phyloP scores from a whole-genome alignment of 2,113 vertebrate species.

The Lepisosteus oculatus region DNA sequence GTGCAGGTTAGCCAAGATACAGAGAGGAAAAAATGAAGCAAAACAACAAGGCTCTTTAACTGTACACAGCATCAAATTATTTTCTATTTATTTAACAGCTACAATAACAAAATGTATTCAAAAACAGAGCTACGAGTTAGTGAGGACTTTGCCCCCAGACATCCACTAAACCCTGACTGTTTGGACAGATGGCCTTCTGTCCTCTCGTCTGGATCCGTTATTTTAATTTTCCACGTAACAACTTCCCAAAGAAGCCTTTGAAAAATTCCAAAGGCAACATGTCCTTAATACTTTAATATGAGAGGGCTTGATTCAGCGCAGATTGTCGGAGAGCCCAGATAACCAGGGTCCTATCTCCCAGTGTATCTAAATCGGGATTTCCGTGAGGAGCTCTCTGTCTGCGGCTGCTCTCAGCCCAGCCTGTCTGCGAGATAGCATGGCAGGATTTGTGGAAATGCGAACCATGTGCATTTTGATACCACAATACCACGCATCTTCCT shows the following conservation, averaged over 20 bases:
- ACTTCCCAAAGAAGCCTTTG: conserved; percentile 64
- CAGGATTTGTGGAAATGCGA: conserved; percentile 62
- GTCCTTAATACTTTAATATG: conserved; percentile 67
- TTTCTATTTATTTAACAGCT: conserved; percentile 23
- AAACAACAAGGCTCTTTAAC: not conserved
- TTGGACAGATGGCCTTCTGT: conserved; percentile 62
- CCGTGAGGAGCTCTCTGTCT: conserved; percentile 55
- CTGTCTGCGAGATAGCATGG: conserved; percentile 47
- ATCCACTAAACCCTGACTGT: conserved; percentile 44
- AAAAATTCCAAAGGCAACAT: conserved; percentile 64
- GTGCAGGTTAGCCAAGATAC: conserved; percentile 10
- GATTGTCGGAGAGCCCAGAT: conserved; percentile 51
- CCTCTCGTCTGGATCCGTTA: conserved; percentile 54
- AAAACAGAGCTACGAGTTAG: conserved; percentile 21
- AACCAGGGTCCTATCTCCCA: conserved; percentile 49
- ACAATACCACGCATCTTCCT: conserved; percentile 53
- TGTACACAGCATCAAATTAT: conserved; percentile 15
- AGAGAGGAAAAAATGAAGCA: not conserved
- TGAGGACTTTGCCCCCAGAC: conserved; percentile 37
- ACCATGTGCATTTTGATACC: conserved; percentile 59
- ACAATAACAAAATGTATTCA: conserved; percentile 26
- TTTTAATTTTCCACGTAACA: conserved; percentile 61
- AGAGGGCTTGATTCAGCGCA: conserved; percentile 48
- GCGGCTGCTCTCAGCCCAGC: conserved; percentile 46
- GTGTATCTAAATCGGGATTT: conserved; percentile 68